phyloP scores from a whole-genome alignment of 2,797 vertebrate species.

The Liasis olivaceus region DNA sequence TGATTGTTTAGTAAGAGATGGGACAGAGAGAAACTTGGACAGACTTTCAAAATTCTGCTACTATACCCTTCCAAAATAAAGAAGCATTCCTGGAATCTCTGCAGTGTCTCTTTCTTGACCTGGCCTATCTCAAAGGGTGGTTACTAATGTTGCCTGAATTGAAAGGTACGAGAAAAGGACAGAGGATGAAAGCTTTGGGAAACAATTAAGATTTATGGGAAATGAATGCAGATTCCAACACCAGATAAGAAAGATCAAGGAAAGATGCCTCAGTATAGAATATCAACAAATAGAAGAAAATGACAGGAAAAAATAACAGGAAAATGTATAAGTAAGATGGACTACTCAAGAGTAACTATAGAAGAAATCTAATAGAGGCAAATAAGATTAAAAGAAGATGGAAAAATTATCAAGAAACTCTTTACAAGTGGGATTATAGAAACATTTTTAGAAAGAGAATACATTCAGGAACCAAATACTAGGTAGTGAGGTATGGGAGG shows the following conservation, averaged over 20 bases:
- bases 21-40: background rate
- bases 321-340: background rate
- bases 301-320: background rate
- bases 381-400: background rate
- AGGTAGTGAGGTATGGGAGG: background rate
- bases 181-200: background rate
- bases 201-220: background rate
- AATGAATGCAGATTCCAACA: background rate
- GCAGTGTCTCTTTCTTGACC: background rate
- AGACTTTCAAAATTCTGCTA: background rate
- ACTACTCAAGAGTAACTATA: background rate
- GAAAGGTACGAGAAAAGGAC: background rate
- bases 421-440: background rate
- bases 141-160: background rate
- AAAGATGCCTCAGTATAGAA: background rate
- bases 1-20: background rate
- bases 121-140: background rate
- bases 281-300: background rate
- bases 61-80: background rate
- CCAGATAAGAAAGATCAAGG: background rate
- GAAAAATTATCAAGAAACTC: background rate
- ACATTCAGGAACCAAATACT: background rate
- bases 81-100: background rate
- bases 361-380: background rate
- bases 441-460: background rate